Conservation (phyloP, 2,888 invertebrate species). For the Heliothis peltigera region DNA sequence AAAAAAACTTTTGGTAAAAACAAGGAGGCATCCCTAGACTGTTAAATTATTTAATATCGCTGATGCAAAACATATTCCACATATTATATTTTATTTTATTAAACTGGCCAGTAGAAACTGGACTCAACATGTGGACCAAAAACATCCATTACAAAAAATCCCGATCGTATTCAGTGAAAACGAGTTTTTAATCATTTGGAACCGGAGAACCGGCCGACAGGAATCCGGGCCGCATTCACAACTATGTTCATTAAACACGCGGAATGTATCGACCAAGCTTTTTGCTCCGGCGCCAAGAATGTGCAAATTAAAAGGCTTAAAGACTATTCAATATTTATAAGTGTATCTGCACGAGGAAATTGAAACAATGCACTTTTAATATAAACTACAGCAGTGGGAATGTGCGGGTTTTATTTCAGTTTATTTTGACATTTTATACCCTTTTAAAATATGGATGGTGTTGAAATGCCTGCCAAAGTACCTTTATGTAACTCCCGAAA, state of each 20-base stretch:
- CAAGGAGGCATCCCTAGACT: too few relatives aligned
- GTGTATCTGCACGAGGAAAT: background rate
- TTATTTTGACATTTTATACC: background rate
- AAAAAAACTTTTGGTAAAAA: too few relatives aligned
- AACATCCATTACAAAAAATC: conserved; percentile 9
- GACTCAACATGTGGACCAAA: conserved; percentile 6
- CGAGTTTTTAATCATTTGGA: conserved; percentile 32
- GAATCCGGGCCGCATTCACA: conserved; percentile 31
- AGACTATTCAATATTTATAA: conserved; percentile 30
- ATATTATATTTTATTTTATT: background rate
- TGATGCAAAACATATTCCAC: background rate
- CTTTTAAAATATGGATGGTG: too few relatives aligned
- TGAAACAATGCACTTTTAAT: background rate
- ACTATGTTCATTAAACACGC: conserved; percentile 56
- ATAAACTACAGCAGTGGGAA: background rate
- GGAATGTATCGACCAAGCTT: conserved; percentile 31
- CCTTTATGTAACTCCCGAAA: too few relatives aligned
- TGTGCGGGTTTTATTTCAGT: background rate
- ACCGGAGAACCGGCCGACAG: conserved; percentile 1
- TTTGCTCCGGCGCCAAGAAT: conserved; percentile 30
- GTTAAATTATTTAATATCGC: too few relatives aligned
- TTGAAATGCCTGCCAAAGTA: too few relatives aligned
- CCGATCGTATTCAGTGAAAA: conserved; percentile 8
- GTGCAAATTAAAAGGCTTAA: conserved; percentile 29
- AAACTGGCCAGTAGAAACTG: background rate